Conservation (phyloP, 2,797 vertebrate genomes). For the Bufotes viridis region DNA sequence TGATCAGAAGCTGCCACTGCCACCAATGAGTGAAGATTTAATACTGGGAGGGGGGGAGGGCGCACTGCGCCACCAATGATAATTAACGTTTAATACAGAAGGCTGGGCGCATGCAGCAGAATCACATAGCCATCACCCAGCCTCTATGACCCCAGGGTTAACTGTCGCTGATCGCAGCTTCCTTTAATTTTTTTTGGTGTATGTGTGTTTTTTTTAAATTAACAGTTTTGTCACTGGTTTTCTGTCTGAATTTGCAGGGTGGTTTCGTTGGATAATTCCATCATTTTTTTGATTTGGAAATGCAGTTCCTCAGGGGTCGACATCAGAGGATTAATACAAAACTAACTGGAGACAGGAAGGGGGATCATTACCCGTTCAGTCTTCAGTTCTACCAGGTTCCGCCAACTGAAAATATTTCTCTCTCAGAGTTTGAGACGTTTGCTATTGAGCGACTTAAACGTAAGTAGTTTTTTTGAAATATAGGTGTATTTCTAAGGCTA, state of each 20-base stretch:
- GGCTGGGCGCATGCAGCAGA: no score
- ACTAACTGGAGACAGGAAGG: constrained; percentile 63
- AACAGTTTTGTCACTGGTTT: background rate
- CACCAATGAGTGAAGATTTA: no score
- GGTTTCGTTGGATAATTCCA: background rate
- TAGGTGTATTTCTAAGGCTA: background rate
- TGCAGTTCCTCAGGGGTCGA: constrained; percentile 69
- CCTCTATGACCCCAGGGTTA: no score
- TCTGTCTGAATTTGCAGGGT: background rate
- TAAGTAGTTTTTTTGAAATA: constrained; percentile 72
- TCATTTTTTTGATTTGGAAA: constrained; percentile 50
- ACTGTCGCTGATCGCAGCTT: no score
- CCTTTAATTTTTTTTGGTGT: no score
- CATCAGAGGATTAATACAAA: constrained; percentile 60
- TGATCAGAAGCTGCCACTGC: no score
- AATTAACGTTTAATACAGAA: no score
- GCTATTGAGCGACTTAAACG: constrained; percentile 90
- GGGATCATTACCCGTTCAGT: constrained; percentile 80
- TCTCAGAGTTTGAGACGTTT: constrained; percentile 89
- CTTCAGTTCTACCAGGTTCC: constrained; percentile 91
- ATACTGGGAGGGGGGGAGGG: no score
- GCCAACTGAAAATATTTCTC: constrained; percentile 88
- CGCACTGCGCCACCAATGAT: no score
- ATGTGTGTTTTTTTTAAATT: background rate
- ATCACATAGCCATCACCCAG: no score